Conservation (phyloP, 2,797 vertebrate species). For the Neoniphon sammara region DNA sequence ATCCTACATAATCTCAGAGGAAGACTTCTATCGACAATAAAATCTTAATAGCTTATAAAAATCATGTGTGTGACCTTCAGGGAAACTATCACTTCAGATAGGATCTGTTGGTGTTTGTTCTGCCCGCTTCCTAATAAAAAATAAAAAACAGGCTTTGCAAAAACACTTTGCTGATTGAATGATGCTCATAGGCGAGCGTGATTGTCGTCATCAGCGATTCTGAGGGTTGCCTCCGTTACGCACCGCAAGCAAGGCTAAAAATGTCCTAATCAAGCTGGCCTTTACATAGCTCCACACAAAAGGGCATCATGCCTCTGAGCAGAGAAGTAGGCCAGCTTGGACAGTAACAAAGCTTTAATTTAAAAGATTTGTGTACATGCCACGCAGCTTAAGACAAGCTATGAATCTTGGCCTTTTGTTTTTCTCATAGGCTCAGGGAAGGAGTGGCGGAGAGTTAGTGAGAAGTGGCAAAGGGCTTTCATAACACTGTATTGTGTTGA, state of each 20-base stretch:
- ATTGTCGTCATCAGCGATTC: slow-evolving; percentile 19
- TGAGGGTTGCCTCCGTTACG: neutral
- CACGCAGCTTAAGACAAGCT: slow-evolving; percentile 53
- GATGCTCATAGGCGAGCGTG: slow-evolving; percentile 20
- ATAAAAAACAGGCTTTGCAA: neutral
- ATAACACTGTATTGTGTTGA: slow-evolving; percentile 2
- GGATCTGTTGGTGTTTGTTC: slow-evolving; percentile 46
- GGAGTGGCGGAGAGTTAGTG: neutral
- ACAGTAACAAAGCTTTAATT: slow-evolving; percentile 73
- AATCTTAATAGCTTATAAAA: slow-evolving; percentile 73
- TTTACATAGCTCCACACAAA: slow-evolving; percentile 66
- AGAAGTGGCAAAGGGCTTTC: neutral
- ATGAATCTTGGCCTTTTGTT: slow-evolving; percentile 62
- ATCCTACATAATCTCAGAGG: slow-evolving; percentile 62
- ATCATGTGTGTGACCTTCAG: slow-evolving; percentile 70
- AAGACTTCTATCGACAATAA: slow-evolving; percentile 72
- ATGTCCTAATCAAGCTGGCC: slow-evolving; percentile 70
- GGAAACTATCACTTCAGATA: slow-evolving; percentile 39
- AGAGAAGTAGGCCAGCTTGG: slow-evolving; percentile 70
- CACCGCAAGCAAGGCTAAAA: slow-evolving; percentile 52
- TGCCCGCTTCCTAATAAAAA: slow-evolving; percentile 13
- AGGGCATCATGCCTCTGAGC: slow-evolving; percentile 57
- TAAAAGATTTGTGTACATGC: slow-evolving; percentile 77
- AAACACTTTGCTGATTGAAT: slow-evolving; percentile 30
- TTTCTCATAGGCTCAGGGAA: slow-evolving; percentile 12